phyloP scores from a whole-genome alignment of 1,140 invertebrate genomes.

The Wasmannia auropunctata region DNA sequence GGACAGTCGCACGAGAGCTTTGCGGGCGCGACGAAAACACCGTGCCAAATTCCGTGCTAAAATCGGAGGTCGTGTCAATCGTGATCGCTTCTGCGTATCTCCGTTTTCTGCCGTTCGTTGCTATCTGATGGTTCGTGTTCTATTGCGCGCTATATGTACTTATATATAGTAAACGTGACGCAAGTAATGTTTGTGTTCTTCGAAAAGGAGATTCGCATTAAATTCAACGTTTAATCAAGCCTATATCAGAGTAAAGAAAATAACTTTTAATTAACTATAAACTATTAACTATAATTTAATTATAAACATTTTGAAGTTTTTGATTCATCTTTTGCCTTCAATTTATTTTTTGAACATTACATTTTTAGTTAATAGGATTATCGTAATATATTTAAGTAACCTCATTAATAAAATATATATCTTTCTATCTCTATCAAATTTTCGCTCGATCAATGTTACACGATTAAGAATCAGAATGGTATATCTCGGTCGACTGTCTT shows the following conservation, averaged over 20 bases:
- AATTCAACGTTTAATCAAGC: neutral
- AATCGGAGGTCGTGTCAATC: conserved; percentile 49
- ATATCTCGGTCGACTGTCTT: neutral
- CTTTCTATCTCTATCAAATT: neutral
- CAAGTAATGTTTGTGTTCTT: neutral
- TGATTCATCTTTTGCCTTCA: neutral
- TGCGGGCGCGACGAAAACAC: conserved; percentile 39
- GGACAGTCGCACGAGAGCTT: neutral
- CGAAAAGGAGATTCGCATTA: neutral
- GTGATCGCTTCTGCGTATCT: conserved; percentile 4
- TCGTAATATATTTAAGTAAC: neutral
- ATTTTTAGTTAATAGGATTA: neutral
- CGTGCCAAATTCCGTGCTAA: conserved; percentile 64
- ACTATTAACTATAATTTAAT: too few relatives aligned
- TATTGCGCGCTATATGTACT: neutral
- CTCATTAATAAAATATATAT: neutral
- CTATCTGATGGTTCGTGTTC: neutral
- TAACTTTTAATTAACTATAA: neutral
- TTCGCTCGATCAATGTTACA: neutral
- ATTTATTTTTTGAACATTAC: neutral
- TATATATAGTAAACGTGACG: neutral
- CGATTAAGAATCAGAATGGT: neutral
- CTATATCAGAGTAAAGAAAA: neutral
- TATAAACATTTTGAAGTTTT: neutral
- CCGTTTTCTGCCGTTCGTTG: neutral